These are phyloP conservation scores for Carposina sasakii DNA, from an alignment of 1,140 invertebrate species.

Conservation along the genomic window DNA sequence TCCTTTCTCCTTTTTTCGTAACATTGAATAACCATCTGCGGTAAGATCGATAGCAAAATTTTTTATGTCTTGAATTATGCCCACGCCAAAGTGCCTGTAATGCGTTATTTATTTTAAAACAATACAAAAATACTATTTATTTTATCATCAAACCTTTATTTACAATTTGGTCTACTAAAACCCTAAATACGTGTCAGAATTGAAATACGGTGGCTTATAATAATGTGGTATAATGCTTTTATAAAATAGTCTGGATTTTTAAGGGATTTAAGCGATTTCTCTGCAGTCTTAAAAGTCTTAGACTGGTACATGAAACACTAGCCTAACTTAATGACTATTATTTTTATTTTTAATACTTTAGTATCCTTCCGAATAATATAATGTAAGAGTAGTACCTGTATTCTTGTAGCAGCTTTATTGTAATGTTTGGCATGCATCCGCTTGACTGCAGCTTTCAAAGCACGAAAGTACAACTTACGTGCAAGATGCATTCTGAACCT, in stretches of 20 bases:
- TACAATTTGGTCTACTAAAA: background rate
- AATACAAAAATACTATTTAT: background rate
- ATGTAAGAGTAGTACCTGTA: too few relatives aligned
- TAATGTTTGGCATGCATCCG: constrained; percentile 51
- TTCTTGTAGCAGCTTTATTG: constrained; percentile 35
- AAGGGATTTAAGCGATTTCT: too few relatives aligned
- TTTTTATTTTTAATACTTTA: too few relatives aligned
- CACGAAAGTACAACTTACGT: constrained; percentile 41
- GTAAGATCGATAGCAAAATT: constrained; percentile 59
- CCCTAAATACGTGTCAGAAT: too few relatives aligned
- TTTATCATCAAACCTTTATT: background rate
- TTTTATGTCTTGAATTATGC: constrained; percentile 51
- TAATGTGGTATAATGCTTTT: too few relatives aligned
- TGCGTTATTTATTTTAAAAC: background rate
- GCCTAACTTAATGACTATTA: too few relatives aligned
- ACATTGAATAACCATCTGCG: constrained; percentile 56
- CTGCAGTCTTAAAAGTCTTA: too few relatives aligned
- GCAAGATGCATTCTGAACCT: constrained; percentile 51
- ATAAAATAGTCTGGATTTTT: too few relatives aligned
- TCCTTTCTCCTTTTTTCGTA: constrained; percentile 48
- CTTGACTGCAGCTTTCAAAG: constrained; percentile 42
- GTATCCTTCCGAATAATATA: too few relatives aligned
- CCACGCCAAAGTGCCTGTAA: constrained; percentile 56
- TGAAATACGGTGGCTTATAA: too few relatives aligned
- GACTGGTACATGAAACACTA: too few relatives aligned